A percentile compares a stretch with the other conserved stretches of the same genome.
Evolutionary conservation across 2,888 invertebrate species (phyloP).

Genomic region (Argyresthia albistria): DNA sequence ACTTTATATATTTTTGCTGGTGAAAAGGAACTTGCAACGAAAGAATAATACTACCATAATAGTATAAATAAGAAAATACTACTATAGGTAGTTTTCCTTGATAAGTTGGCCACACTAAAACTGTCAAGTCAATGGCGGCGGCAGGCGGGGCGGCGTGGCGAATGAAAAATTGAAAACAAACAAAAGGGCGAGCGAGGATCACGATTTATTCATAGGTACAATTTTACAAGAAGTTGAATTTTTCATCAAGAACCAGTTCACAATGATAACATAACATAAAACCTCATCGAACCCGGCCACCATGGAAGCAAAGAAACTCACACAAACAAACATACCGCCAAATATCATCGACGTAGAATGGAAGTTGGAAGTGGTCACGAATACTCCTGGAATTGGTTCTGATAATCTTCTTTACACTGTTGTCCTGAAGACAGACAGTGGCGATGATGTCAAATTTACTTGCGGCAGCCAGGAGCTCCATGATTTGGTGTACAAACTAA

Average conservation of each 20-base stretch:
- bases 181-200: not conserved
- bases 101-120: too few species aligned
- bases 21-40: too few species aligned
- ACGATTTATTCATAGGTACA: not conserved
- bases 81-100: too few species aligned
- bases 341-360: conserved; percentile 73
- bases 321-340: conserved; percentile 32
- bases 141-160: too few species aligned
- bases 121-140: too few species aligned
- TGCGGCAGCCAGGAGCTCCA: conserved; percentile 76
- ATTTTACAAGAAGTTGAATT: too few species aligned
- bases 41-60: too few species aligned
- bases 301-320: not conserved
- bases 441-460: conserved; percentile 68
- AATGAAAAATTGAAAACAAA: not conserved
- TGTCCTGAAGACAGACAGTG: conserved; percentile 46
- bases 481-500: conserved; percentile 77
- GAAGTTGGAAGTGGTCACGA: conserved; percentile 71
- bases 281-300: not conserved
- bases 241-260: too few species aligned
- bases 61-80: too few species aligned
- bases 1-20: too few species aligned
- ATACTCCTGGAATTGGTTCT: conserved; percentile 46
- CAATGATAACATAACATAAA: too few species aligned
- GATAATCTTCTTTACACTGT: conserved; percentile 59